phyloP scores from a whole-genome alignment of 2,797 vertebrate genomes.

The Enoplosus armatus region DNA sequence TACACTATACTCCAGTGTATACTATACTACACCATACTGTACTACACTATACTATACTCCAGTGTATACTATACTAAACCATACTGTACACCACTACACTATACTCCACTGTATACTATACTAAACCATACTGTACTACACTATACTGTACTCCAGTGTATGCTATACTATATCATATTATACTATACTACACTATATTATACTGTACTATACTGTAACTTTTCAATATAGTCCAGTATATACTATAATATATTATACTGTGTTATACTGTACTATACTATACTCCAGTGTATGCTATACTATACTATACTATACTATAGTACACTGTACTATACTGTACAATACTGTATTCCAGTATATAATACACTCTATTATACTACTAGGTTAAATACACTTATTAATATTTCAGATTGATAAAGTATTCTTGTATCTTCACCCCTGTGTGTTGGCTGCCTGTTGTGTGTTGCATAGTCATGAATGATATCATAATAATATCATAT shows the following conservation, averaged over 20 bases:
- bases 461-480: neutral
- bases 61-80: too few species aligned
- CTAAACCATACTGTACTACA: neutral
- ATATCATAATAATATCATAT: neutral
- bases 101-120: too few species aligned
- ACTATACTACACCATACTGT: too few species aligned
- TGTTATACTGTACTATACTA: neutral
- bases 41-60: too few species aligned
- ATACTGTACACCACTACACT: neutral
- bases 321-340: neutral
- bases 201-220: too few species aligned
- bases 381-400: neutral
- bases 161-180: neutral
- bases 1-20: too few species aligned
- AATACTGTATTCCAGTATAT: neutral
- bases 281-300: neutral
- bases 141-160: neutral
- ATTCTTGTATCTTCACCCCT: neutral
- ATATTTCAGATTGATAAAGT: neutral
- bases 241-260: neutral
- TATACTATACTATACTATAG: too few species aligned
- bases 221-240: neutral
- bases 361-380: neutral
- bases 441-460: neutral
- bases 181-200: neutral